Evolutionary conservation across 2,797 vertebrate species (phyloP), one percentile per base, ranked within the genome.

Genomic region (Oreochromis grahami): DNA sequence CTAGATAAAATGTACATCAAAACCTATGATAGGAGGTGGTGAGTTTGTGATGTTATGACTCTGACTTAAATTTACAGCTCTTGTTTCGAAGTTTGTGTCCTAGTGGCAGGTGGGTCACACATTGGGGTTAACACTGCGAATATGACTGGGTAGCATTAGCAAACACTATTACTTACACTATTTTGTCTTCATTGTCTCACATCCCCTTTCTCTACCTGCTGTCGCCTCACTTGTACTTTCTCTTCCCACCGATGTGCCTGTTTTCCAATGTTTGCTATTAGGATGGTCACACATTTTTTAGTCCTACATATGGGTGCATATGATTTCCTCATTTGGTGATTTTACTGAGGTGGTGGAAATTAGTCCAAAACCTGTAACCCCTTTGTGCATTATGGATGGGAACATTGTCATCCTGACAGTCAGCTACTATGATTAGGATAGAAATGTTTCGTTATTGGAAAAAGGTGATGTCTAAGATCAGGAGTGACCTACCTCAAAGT

Each of bases 241-340:
- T 34, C 41, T 29, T 72, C 48, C 34, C 48, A 58, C 76, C 29
- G 38, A 1, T 70, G 14, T 34, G 78, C 55, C 24, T 70, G 1
- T 68, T 79, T 84, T 81, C 84, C 78, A 87, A 78, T 86, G 76
- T 89, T 87, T 81, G 76, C 76, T 88, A 84, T 91, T 84, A 87
- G 87, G 82, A 55, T 11, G 17, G 88, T 87, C 77, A 88, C 17
- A 60, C 32, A 36, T 34, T 60, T n/a, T 32, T 63, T 43, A 10
- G 60, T 77, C 63, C 83, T 84, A 78, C 26, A 48, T 19, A 48
- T 43, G 38, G n/a, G 38, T 68, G n/a, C 34, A 63, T 63, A 11
- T 36, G 58, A n/a, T 11, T 1, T 34, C 32, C 0, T 63, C 11
- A 21, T 38, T 63, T 38, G 0, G 10, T 32, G 68, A 32, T 32